A percentile compares a stretch with the other conserved stretches of the same genome.
These are phyloP conservation scores for Diplosoma virens DNA, from an alignment of 23 tunicate species.

Conservation along the genomic window DNA sequence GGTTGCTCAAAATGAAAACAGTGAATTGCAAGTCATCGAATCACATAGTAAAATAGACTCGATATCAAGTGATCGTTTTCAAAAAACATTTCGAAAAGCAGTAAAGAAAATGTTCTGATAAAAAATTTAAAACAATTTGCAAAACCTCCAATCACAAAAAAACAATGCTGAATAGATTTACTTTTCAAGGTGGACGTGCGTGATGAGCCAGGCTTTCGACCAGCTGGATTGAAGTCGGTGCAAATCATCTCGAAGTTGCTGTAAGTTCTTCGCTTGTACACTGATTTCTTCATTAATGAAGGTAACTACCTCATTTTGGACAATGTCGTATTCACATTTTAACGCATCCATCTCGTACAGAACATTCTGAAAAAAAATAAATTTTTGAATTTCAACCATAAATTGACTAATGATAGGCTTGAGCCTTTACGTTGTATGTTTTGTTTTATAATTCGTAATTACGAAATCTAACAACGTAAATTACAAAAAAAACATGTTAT, in stretches of 20 bases:
- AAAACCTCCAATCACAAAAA: too few relatives aligned
- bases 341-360: conserved; percentile 45
- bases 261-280: conserved; percentile 26
- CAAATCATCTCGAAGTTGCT: conserved; percentile 42
- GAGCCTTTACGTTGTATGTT: not conserved
- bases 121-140: too few relatives aligned
- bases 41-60: too few relatives aligned
- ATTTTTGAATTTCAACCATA: not conserved
- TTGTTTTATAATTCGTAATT: not conserved
- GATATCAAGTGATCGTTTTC: too few relatives aligned
- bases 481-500: too few relatives aligned
- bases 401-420: not conserved
- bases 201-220: conserved; percentile 70
- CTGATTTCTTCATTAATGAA: conserved; percentile 65
- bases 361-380: conserved; percentile 8
- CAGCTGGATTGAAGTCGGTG: conserved; percentile 64
- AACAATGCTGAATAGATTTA: too few relatives aligned
- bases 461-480: not conserved
- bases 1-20: not conserved
- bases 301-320: conserved; percentile 61
- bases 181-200: conserved; percentile 78
- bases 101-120: not conserved
- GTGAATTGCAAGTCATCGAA: not conserved
- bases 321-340: conserved; percentile 64
- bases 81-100: not conserved